These are phyloP conservation scores for Ibidorhyncha struthersii DNA, from an alignment of 2,113 vertebrate species.

Conservation along the genomic window DNA sequence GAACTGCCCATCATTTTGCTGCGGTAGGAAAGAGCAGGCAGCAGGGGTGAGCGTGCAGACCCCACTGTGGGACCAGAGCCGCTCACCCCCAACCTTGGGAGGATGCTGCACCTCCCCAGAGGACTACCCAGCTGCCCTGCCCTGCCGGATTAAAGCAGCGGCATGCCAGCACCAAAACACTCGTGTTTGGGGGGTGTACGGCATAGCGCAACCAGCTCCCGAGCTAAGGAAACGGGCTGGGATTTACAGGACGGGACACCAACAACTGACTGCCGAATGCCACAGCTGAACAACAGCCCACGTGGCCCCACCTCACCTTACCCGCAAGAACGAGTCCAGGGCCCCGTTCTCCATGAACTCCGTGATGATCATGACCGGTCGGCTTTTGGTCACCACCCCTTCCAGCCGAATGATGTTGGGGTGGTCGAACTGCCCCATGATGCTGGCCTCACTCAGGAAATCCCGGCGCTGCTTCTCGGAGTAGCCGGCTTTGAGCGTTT, in stretches of 20 bases:
- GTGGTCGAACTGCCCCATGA: constrained; percentile 99
- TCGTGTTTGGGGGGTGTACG: rapidly evolving
- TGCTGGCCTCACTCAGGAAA: constrained; percentile 96
- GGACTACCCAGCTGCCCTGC: neutral
- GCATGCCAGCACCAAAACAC: neutral
- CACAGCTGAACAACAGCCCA: neutral
- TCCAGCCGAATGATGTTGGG: constrained; percentile 97
- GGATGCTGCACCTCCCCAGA: neutral
- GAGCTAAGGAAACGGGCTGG: neutral
- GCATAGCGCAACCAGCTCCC: neutral
- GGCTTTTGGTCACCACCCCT: constrained; percentile 97
- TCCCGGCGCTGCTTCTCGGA: constrained; percentile 96
- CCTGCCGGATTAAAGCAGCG: neutral
- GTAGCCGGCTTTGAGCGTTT: constrained; percentile 95
- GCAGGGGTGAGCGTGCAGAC: neutral
- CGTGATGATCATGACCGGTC: constrained; percentile 97
- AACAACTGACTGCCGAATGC: neutral
- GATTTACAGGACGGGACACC: rapidly evolving
- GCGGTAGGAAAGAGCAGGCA: neutral
- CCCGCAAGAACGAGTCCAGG: constrained; percentile 95
- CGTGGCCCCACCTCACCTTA: constrained; percentile 38
- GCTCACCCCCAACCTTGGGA: neutral
- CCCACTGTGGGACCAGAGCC: rapidly evolving
- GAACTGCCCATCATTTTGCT: constrained; percentile 99
- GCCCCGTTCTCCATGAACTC: constrained; percentile 99